Evolutionary conservation across 64 coral and sea anemone species (phyloP), one percentile per base, ranked within the genome.

Genomic region (Trachythela sp.): DNA sequence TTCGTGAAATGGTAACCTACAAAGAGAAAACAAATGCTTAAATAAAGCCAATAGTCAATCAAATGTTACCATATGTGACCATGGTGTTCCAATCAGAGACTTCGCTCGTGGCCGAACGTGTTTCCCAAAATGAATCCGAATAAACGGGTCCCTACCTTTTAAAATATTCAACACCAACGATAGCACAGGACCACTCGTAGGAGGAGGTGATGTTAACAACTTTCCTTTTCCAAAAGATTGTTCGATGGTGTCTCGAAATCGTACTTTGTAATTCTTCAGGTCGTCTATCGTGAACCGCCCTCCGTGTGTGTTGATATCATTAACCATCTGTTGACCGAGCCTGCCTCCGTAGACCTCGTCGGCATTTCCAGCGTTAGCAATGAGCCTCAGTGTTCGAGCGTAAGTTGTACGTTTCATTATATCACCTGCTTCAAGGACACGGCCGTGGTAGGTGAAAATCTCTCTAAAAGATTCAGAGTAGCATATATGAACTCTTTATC

Each of bases 121-220:
- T n/a, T n/a, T n/a, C n/a, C n/a, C n/a, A n/a, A n/a, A n/a, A n/a
- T n/a, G n/a, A n/a, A n/a, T n/a, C n/a, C n/a, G n/a, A n/a, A n/a
- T n/a, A n/a, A n/a, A n/a, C n/a, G n/a, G n/a, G n/a, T n/a, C n/a
- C 42, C 11, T 54, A 99, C 96, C 96, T 48, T 94, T 86, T 0
- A 99, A 87, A 27, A 95, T 92, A 43, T 99, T 99, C 4, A 99
- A 54, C 24, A 91, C 94, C 86, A 99, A 83, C 13, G 96, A 86
- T 72, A 99, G 84, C 37, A 99, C 96, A 14, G 96, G 96, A 4
- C 96, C 96, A 89, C 93, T 83, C 22, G 96, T 99, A 4, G 96
- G 96, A 13, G 96, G 88, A 38, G 96, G 96, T 32, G 91, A 84
- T 13, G 91, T 99, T 2, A 99, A 35, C 29, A 99, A 35, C 14